phyloP scores from a whole-genome alignment of 2,797 vertebrate species.

The Oreochromis mossambicus region DNA sequence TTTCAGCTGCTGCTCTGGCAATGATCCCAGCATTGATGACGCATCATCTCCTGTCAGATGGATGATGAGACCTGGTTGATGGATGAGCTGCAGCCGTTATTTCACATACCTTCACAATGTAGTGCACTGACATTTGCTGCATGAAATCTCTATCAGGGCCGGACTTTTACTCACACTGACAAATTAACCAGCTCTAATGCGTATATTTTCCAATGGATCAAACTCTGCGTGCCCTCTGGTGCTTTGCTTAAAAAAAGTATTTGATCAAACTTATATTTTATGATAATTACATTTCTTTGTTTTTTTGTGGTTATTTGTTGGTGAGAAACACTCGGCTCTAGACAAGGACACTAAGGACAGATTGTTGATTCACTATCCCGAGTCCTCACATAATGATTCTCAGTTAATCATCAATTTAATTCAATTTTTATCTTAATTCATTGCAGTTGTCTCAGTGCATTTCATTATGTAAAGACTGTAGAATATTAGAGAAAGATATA shows the following conservation, averaged over 20 bases:
- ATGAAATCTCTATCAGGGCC: constrained; percentile 29
- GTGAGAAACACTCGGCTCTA: background rate
- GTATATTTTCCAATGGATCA: background rate
- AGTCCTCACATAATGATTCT: background rate
- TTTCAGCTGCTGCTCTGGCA: constrained; percentile 1
- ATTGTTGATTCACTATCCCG: background rate
- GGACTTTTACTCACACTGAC: background rate
- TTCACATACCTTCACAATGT: background rate
- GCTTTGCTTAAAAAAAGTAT: background rate
- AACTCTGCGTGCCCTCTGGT: background rate
- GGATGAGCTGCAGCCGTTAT: constrained; percentile 3
- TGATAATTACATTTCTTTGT: background rate
- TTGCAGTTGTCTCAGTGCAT: background rate
- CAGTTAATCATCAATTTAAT: background rate
- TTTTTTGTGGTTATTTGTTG: background rate
- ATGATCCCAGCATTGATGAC: constrained; percentile 24
- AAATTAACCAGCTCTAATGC: background rate
- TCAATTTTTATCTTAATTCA: background rate
- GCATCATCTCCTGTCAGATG: constrained; percentile 22
- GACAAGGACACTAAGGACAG: background rate
- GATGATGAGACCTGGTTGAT: constrained; percentile 29
- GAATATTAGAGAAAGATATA: background rate
- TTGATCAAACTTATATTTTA: background rate
- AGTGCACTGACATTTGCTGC: constrained; percentile 27
- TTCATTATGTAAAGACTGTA: background rate